phyloP scores from a whole-genome alignment of 2,113 vertebrate genomes.

The Steatornis caripensis region DNA sequence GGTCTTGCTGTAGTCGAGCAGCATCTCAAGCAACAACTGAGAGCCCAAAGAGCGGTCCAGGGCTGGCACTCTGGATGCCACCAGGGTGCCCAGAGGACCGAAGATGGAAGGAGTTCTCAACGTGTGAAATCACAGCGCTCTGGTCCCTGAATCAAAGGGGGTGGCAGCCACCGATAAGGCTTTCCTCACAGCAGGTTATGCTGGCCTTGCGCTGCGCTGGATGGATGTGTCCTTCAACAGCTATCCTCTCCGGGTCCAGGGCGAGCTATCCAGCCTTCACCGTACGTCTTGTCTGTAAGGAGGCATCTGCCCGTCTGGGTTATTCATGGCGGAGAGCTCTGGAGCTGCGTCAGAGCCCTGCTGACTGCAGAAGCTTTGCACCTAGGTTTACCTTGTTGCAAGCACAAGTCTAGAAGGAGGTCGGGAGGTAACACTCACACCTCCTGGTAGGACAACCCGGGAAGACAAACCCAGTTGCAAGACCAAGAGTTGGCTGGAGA shows the following conservation, averaged over 20 bases:
- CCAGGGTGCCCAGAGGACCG: background rate
- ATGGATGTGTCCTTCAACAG: background rate
- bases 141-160: background rate
- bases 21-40: background rate
- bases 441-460: background rate
- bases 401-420: background rate
- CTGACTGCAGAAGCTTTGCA: background rate
- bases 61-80: background rate
- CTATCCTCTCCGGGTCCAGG: background rate
- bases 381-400: background rate
- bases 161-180: background rate
- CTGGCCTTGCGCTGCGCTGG: fast-evolving
- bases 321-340: slow-evolving; percentile 1
- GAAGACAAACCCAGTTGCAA: background rate
- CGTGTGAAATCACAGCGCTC: background rate
- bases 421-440: background rate
- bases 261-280: background rate
- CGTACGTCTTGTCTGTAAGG: background rate
- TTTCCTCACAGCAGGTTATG: background rate
- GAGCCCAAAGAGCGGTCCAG: background rate
- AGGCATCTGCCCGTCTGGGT: background rate
- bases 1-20: background rate
- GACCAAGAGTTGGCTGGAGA: background rate
- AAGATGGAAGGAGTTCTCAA: background rate
- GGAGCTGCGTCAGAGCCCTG: background rate